Conservation (phyloP, 64 coral and sea anemone species). For the Porites australiensis region DNA sequence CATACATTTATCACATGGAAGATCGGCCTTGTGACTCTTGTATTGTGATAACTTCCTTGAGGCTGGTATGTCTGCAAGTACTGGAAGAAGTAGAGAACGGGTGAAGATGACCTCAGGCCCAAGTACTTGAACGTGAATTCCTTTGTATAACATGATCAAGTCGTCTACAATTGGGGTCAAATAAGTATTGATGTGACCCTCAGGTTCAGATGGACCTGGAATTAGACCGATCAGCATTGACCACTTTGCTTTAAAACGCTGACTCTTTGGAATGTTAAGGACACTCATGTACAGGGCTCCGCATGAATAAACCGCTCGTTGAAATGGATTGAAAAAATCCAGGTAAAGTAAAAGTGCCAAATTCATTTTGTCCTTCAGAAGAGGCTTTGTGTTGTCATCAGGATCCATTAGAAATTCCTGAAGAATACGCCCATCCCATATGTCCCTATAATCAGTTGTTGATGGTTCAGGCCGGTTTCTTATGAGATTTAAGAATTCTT, state of each 20-base stretch:
- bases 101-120: neutral
- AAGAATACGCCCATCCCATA: neutral
- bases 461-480: neutral
- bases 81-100: conserved; percentile 42
- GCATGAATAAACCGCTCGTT: neutral
- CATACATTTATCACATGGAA: conserved; percentile 37
- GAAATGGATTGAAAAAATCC: conserved; percentile 62
- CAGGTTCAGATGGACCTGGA: conserved; percentile 46
- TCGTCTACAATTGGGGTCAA: conserved; percentile 53
- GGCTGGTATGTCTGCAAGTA: conserved; percentile 44
- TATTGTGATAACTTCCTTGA: conserved; percentile 51
- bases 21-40: conserved; percentile 19
- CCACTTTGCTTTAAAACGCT: conserved; percentile 27
- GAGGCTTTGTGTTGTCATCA: neutral
- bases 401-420: neutral
- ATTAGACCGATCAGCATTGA: conserved; percentile 50
- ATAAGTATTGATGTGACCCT: conserved; percentile 38
- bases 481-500: neutral
- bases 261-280: conserved; percentile 42
- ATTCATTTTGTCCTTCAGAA: conserved; percentile 28
- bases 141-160: conserved; percentile 28
- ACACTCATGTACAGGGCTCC: conserved; percentile 56
- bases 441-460: neutral
- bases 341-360: conserved; percentile 47
- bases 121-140: neutral